Evolutionary conservation across 2,888 invertebrate species (phyloP), one percentile per base, ranked within the genome.

Genomic region (Drosophila hamatofila): DNA sequence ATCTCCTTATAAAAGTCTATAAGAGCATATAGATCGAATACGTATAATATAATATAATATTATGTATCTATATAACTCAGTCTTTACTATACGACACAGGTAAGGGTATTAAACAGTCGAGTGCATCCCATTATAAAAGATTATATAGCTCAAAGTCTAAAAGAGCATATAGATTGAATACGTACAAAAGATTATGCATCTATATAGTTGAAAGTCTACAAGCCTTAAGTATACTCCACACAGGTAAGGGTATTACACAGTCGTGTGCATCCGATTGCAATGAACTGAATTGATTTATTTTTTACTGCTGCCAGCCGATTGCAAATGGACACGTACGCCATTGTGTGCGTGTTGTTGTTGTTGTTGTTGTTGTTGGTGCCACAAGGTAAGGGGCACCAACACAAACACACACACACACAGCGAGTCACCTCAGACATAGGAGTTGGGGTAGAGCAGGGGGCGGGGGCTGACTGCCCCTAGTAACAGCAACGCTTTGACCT

Each of bases 291-390:
- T 41, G 66, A 30, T 54, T 61, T 48, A 25, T 48, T 52, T 42
- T 58, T 30, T 30, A 6, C n/a, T 63, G 41, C 23, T n/a, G 55
- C 11, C 25, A 35, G 46, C 25, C 64, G 44, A 39, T 67, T 64
- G 49, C 58, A 46, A 55, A 68, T 52, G 46, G 61, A 73, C 76
- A 78, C 64, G 73, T 76, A 72, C 44, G 54, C 60, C 65, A 57
- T 52, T 77, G 63, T 77, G 63, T n/a, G 21, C 3, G 11, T 33
- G 12, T 9, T 37, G 33, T 27, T 25, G 27, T 46, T 39, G n/a
- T n/a, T n/a, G n/a, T n/a, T n/a, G n/a, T n/a, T n/a, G n/a, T n/a
- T n/a, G n/a, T n/a, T n/a, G n/a, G n/a, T 30, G 30, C 30, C 30
- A 30, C 30, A 30, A 30, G 30, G 30, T 30, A 30, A 30, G 30